Evolutionary conservation across 1,140 invertebrate genomes (phyloP).

Genomic region (Eriosoma lanigerum): DNA sequence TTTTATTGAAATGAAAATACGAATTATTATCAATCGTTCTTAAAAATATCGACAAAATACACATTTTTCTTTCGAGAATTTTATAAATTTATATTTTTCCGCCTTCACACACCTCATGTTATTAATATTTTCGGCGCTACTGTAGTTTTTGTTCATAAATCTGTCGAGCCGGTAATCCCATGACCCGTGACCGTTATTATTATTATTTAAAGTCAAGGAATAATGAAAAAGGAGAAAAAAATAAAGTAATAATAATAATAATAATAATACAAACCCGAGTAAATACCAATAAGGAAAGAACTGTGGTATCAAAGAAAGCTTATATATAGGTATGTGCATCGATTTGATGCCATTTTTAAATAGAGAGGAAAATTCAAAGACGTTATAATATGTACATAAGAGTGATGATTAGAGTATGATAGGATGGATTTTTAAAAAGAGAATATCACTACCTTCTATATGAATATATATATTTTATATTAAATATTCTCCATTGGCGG

Average conservation of each 20-base stretch:
- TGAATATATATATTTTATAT: too few relatives aligned
- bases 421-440: too few relatives aligned
- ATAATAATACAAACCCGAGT: not conserved
- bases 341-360: not conserved
- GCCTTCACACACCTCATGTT: not conserved
- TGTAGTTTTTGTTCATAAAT: conserved; percentile 15
- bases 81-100: conserved; percentile 1
- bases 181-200: conserved; percentile 27
- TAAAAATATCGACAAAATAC: not conserved
- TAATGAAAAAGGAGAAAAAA: too few relatives aligned
- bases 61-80: not conserved
- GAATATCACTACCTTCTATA: too few relatives aligned
- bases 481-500: too few relatives aligned
- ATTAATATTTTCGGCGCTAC: conserved; percentile 7
- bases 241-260: too few relatives aligned
- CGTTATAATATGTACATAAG: not conserved
- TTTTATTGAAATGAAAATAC: not conserved
- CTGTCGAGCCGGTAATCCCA: not conserved
- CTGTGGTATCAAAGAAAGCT: not conserved
- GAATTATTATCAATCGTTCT: conserved; percentile 18
- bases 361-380: not conserved
- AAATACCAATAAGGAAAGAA: conserved; percentile 26
- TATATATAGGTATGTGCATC: not conserved
- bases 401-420: too few relatives aligned
- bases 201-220: conserved; percentile 26